Conservation (phyloP, 2,113 vertebrate species). For the Tachysurus fulvidraco region DNA sequence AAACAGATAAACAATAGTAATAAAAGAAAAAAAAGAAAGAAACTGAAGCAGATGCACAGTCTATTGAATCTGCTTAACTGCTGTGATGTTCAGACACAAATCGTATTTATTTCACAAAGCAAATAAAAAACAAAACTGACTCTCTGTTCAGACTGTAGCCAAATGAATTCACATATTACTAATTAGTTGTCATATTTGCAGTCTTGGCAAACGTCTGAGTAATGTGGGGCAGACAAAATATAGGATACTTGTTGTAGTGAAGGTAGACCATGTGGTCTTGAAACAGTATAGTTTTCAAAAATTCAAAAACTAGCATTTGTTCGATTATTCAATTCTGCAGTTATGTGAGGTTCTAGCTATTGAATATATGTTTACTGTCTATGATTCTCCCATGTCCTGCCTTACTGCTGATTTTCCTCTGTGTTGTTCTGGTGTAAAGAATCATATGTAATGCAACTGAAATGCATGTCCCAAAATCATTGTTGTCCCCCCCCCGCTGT, state of each 20-base stretch:
- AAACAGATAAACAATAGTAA: conserved; percentile 47
- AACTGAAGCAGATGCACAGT: background rate
- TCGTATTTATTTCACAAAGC: background rate
- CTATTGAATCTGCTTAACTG: background rate
- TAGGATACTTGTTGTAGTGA: background rate
- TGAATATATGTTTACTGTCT: background rate
- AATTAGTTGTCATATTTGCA: background rate
- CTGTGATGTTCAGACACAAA: background rate
- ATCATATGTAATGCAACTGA: background rate
- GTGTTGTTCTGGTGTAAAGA: background rate
- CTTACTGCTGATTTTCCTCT: background rate
- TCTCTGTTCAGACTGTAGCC: background rate
- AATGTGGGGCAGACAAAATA: background rate
- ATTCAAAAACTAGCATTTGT: background rate
- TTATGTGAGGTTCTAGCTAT: background rate
- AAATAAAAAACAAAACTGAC: background rate
- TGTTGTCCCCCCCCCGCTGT: too few species aligned
- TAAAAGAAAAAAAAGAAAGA: background rate
- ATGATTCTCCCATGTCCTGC: background rate
- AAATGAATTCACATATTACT: background rate
- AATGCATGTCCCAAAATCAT: background rate
- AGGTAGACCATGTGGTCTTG: background rate
- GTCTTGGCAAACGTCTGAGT: background rate
- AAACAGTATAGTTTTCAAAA: background rate
- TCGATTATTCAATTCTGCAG: too few species aligned